Conservation (phyloP, 2,888 invertebrate species). For the Mimas tiliae region DNA sequence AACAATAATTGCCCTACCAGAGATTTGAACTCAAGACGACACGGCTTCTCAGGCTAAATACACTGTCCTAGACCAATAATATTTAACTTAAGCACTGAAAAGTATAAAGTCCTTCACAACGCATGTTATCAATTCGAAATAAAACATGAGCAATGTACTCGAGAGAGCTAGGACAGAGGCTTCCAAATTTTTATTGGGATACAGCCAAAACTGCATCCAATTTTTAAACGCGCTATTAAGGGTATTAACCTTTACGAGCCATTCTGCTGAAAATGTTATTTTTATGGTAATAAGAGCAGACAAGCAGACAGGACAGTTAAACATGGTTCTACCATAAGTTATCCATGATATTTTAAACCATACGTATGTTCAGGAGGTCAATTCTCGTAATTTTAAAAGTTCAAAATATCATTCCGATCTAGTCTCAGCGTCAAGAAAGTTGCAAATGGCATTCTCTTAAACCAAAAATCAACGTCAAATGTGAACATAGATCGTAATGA, state of each 20-base stretch:
- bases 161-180: constrained; percentile 12
- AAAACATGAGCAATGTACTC: constrained; percentile 8
- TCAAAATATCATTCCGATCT: too few species aligned
- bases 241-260: constrained; percentile 22
- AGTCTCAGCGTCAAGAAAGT: too few species aligned
- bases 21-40: too few species aligned
- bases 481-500: too few species aligned
- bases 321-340: neutral
- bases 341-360: neutral
- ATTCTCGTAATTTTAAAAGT: too few species aligned
- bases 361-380: neutral
- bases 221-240: constrained; percentile 24
- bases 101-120: neutral
- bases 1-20: too few species aligned
- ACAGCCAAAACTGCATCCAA: constrained; percentile 16
- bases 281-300: constrained; percentile 21
- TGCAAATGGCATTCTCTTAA: too few species aligned
- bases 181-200: constrained; percentile 25
- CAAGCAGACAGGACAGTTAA: constrained; percentile 8
- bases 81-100: too few species aligned
- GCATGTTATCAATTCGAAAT: neutral
- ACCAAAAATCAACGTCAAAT: too few species aligned
- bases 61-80: too few species aligned
- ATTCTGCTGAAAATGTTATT: neutral
- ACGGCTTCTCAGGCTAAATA: too few species aligned